Percentiles rank a stretch among this genome's conserved stretches.
These are phyloP conservation scores for Sepiola atlantica DNA, from an alignment of 2,888 invertebrate genomes.

Conservation along the genomic window DNA sequence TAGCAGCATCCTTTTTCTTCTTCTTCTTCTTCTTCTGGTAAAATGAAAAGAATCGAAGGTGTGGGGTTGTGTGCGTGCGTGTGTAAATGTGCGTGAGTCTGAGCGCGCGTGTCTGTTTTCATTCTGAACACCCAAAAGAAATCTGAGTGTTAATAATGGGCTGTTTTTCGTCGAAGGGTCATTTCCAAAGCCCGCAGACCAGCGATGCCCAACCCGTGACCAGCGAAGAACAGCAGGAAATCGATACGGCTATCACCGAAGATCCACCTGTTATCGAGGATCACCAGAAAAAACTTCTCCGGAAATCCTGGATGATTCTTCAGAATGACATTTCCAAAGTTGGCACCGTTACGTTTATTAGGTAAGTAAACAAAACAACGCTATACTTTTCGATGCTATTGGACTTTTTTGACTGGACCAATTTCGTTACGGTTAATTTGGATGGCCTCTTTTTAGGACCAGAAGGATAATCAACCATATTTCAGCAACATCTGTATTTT, in stretches of 20 bases:
- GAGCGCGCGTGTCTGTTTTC: background rate
- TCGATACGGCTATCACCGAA: background rate
- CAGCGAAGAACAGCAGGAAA: background rate
- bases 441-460: no score
- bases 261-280: background rate
- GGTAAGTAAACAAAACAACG: background rate
- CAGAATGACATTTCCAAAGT: slow-evolving; percentile 42
- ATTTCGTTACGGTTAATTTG: no score
- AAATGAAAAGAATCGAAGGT: background rate
- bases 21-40: background rate
- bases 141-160: background rate
- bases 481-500: no score
- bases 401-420: background rate
- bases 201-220: background rate
- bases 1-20: background rate
- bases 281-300: slow-evolving; percentile 36
- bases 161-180: slow-evolving; percentile 37
- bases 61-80: background rate
- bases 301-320: slow-evolving; percentile 44
- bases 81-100: background rate
- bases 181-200: background rate
- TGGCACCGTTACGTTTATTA: slow-evolving; percentile 35
- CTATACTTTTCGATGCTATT: background rate
- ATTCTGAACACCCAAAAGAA: background rate
- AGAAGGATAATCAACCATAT: no score